Base-by-base conservation (phyloP, 2,113 vertebrate species). In the Copsychus sechellarum region DNA sequence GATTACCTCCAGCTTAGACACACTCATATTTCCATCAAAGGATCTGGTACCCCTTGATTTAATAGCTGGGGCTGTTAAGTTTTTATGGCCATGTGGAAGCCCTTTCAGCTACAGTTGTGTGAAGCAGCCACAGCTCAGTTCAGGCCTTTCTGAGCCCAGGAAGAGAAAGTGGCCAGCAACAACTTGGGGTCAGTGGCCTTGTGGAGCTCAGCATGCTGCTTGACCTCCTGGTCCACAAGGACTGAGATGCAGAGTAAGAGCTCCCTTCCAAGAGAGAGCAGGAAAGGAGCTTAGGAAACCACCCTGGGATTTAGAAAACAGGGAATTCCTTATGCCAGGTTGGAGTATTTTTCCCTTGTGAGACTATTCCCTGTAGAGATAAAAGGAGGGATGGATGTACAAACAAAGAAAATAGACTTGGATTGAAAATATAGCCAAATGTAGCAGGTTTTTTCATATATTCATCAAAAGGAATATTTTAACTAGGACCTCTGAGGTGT, bases 21-120 rank as follows among this genome's bases (percentile, higher is more conserved):
- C 78, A 86, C 91, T 94, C 78, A 9, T 67, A 78, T 93, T 97
- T 96, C 90, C 88, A 93, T 57, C 90, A 84, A 92, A 96, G 73
- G 80, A 24, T 26, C 58, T 73, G 86, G 71, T 74, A 91, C 56
- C 77, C 76, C 86, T 90, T 88, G 83, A 47, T 92, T 93, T 92
- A 93, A 87, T 80, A 74, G 53, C 80, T 58, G 31, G 26, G 62
- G 88, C 28, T 2, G 11, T 86, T 66, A 47, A 72, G 40, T 16
- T 94, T 95, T 96, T 95, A 95, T 70, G 91, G 81, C 81, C 0
- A 0, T 61, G 66, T 36, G 42, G 65, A 79, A 84, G 34, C 56
- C 43, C 56, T 93, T 95, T 90, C 90, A 90, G 90, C 74, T 65
- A 29, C 58, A 85, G 47, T 56, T 65, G 4, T 51, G 58, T 70